Percentiles rank a stretch among this genome's conserved stretches.
These are phyloP conservation scores for Coenonympha glycerion DNA, from an alignment of 2,888 invertebrate genomes.

Conservation along the genomic window DNA sequence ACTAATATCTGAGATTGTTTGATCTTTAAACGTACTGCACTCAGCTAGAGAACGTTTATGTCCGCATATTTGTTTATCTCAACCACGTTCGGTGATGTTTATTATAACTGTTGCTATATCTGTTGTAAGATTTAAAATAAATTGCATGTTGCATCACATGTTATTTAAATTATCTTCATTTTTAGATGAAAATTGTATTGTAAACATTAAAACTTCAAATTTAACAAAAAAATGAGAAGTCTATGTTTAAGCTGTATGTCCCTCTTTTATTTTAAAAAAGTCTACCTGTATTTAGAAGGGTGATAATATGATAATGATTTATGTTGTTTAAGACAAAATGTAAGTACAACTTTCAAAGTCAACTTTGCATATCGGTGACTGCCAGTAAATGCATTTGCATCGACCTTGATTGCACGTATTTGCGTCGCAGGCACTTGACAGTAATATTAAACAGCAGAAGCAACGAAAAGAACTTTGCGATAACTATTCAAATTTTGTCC, in stretches of 20 bases:
- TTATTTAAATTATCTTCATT: no score
- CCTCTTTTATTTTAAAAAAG: no score
- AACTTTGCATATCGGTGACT: conserved; percentile 5
- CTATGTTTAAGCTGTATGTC: no score
- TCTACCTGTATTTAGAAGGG: no score
- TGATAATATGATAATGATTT: no score
- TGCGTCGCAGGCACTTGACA: conserved; percentile 34
- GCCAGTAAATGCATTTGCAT: conserved; percentile 27
- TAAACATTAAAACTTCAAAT: no score
- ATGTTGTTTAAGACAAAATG: neutral
- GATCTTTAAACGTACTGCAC: conserved; percentile 19
- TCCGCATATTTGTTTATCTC: conserved; percentile 25
- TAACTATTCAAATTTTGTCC: conserved; percentile 19
- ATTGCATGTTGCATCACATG: neutral
- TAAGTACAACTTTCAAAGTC: neutral
- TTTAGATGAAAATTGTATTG: no score
- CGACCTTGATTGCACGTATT: conserved; percentile 41
- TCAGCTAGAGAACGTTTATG: conserved; percentile 18
- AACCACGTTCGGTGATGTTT: conserved; percentile 18
- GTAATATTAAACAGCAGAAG: conserved; percentile 30
- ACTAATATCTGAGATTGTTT: conserved; percentile 12
- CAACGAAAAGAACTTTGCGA: conserved; percentile 11
- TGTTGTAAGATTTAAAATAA: neutral
- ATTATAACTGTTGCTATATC: neutral
- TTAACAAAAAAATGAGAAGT: no score